Conservation (phyloP, 2,797 vertebrate genomes). For the Sebastolobus altivelis region DNA sequence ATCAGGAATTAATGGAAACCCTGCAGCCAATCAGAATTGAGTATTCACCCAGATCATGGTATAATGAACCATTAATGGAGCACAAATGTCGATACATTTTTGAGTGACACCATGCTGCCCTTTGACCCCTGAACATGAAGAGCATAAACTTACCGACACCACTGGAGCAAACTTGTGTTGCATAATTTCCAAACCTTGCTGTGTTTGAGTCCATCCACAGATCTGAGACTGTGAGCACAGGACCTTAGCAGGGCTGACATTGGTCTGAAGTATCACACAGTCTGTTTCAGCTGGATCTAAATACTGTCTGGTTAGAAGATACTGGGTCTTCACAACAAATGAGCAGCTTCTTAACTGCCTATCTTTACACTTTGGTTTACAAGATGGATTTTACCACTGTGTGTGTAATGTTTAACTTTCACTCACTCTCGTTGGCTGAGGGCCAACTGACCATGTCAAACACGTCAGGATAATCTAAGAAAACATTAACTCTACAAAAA, state of each 20-base stretch:
- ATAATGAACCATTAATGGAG: neutral
- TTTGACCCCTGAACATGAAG: neutral
- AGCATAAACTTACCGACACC: constrained; percentile 52
- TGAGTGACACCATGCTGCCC: neutral
- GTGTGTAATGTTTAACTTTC: too few relatives aligned
- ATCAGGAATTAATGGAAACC: too few relatives aligned
- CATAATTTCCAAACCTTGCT: constrained; percentile 33
- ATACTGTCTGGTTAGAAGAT: too few relatives aligned
- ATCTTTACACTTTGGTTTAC: too few relatives aligned
- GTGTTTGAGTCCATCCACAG: constrained; percentile 6
- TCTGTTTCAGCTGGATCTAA: neutral
- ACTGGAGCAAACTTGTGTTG: constrained; percentile 23
- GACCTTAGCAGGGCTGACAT: constrained; percentile 51
- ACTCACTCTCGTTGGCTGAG: too few relatives aligned
- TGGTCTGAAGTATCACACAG: neutral
- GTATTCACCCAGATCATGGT: too few relatives aligned
- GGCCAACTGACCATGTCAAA: neutral
- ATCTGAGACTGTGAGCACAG: constrained; percentile 20
- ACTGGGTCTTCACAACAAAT: neutral
- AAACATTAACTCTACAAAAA: neutral
- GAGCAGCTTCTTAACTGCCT: neutral
- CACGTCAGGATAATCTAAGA: neutral
- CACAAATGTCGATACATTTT: neutral
- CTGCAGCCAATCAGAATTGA: too few relatives aligned
- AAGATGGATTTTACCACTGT: too few relatives aligned